Base-by-base conservation (phyloP, 1,140 invertebrate genomes). In the Psilanteris sp. region DNA sequence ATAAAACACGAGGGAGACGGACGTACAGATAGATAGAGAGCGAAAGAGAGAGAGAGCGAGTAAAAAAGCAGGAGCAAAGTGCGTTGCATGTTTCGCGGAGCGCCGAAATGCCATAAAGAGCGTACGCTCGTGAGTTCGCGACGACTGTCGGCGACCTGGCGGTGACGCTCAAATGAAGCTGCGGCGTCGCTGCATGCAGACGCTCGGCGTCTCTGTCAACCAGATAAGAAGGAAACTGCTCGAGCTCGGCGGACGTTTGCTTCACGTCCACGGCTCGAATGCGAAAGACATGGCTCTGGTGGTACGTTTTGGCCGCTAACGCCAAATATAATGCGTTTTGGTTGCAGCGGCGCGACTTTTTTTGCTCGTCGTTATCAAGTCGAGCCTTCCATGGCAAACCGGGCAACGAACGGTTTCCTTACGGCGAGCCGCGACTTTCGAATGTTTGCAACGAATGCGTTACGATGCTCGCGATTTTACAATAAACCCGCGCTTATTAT, bases 191-290 rank as follows among this genome's bases (percentile, higher is more conserved):
- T 86, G 85, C 81, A 86, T 87, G 79, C 85, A 87, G 85, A 87
- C 85, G 85, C 85, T 87, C 82, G 84, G 85, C 84, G 85, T 87
- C 85, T 87, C 84, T 55, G 83, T 87, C 41, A 86, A 87, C 81
- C 84, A 86, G 80, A 80, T 87, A 75, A 80, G 84, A 78, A 85
- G 82, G 77, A 87, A 87, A 82, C 80, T 87, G 44, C 76, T 87
- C 61, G 85, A 87, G 66, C 80, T 86, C 72, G 82, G 83, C 41
- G 81, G 84, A 68, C 79, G 85, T 68, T 83, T 87, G 66, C 82
- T 87, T 54, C 85, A 87, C 83, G 83, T 85, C 55, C 85, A 87
- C 77, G 79, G 77, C 73, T 81, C 83, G 36, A 85, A 85, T 15
- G 75, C 80, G 78, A 83, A 85, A 74, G 70, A 87, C 81, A 87